phyloP scores from a whole-genome alignment of 2,113 vertebrate genomes.

The Strix uralensis region DNA sequence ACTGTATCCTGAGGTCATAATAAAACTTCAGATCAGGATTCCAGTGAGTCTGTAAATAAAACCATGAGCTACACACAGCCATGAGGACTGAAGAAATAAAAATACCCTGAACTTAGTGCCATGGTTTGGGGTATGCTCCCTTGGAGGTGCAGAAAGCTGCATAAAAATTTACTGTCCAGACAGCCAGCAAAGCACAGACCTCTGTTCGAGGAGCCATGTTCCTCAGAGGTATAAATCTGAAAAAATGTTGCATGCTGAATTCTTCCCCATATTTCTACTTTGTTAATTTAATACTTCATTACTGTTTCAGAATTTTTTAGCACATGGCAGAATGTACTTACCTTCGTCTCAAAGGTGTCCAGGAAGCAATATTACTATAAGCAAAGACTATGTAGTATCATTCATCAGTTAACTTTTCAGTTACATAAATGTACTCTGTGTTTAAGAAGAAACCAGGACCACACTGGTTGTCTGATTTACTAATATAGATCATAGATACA shows the following conservation, averaged over 20 bases:
- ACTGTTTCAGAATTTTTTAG: neutral
- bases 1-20: neutral
- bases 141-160: neutral
- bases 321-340: neutral
- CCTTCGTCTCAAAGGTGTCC: neutral
- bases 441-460: neutral
- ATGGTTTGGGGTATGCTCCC: neutral
- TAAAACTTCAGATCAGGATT: neutral
- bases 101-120: neutral
- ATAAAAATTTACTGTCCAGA: neutral
- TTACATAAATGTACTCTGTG: neutral
- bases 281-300: neutral
- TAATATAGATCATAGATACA: neutral
- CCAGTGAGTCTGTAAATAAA: neutral
- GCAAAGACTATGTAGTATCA: neutral
- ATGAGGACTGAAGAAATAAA: neutral
- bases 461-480: rapidly evolving
- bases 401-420: neutral
- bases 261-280: neutral
- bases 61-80: neutral
- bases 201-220: neutral
- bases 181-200: neutral
- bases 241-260: neutral
- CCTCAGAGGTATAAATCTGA: neutral
- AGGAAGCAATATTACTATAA: neutral